phyloP scores from a whole-genome alignment of 2,888 invertebrate genomes.

The Acleris holmiana region DNA sequence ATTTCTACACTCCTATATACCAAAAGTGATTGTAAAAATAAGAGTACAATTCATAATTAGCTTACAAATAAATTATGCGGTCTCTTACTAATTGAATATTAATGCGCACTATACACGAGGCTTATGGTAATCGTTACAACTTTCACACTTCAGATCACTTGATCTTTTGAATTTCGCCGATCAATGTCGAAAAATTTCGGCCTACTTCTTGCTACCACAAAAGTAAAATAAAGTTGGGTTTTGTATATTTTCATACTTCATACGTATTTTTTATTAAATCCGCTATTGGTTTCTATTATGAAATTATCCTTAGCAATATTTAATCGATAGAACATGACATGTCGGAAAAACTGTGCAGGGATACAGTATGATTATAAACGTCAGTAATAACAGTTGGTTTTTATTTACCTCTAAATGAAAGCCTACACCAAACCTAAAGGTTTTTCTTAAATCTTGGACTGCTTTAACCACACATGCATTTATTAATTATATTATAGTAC shows the following conservation, averaged over 20 bases:
- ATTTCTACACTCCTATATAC: slow-evolving; percentile 74
- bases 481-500: background rate
- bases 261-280: background rate
- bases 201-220: background rate
- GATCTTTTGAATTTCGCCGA: too few relatives aligned
- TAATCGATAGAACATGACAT: slow-evolving; percentile 25
- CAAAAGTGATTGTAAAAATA: slow-evolving; percentile 44
- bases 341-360: slow-evolving; percentile 23
- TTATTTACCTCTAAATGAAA: slow-evolving; percentile 10
- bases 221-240: slow-evolving; percentile 9
- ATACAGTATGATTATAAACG: slow-evolving; percentile 16
- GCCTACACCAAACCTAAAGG: background rate
- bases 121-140: slow-evolving; percentile 26
- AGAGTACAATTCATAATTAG: slow-evolving; percentile 57
- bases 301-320: slow-evolving; percentile 21
- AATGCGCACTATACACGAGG: slow-evolving; percentile 49
- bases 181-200: too few relatives aligned
- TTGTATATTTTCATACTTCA: slow-evolving; percentile 14
- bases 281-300: slow-evolving; percentile 31
- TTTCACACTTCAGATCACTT: slow-evolving; percentile 10
- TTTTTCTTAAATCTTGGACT: background rate
- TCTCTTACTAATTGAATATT: slow-evolving; percentile 31
- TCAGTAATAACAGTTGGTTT: slow-evolving; percentile 16
- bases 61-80: slow-evolving; percentile 72
- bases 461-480: slow-evolving; percentile 17